Conservation (phyloP, 1,140 invertebrate genomes). For the Halesus radiatus region DNA sequence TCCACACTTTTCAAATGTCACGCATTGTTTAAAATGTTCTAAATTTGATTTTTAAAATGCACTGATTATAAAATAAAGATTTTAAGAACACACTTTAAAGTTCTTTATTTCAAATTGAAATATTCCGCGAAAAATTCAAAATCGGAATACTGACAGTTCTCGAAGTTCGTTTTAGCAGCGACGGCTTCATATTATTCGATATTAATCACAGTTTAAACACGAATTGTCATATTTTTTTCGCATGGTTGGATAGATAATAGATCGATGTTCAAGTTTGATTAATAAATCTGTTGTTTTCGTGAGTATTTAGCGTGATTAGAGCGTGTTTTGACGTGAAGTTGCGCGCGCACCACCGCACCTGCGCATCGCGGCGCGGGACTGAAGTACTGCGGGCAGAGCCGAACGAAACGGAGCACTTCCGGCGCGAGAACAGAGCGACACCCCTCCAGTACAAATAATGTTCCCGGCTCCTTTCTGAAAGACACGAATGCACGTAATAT, state of each 20-base stretch:
- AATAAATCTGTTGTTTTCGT: constrained; percentile 5
- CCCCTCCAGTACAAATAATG: constrained; percentile 21
- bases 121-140: constrained; percentile 13
- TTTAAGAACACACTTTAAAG: neutral
- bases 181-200: neutral
- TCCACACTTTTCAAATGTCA: neutral
- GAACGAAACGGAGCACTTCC: constrained; percentile 30
- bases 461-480: neutral
- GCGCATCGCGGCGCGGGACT: constrained; percentile 44
- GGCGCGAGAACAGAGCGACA: constrained; percentile 12
- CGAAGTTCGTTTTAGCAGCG: neutral
- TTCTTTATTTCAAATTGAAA: neutral
- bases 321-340: constrained; percentile 20
- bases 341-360: constrained; percentile 49
- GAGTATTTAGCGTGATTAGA: constrained; percentile 17
- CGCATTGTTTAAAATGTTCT: neutral
- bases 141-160: neutral
- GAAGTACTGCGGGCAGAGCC: neutral
- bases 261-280: neutral
- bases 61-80: neutral
- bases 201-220: neutral
- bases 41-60: neutral
- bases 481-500: no score
- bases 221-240: neutral
- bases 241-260: neutral